phyloP scores from a whole-genome alignment of 2,113 vertebrate genomes.

The Sylvietta virens region DNA sequence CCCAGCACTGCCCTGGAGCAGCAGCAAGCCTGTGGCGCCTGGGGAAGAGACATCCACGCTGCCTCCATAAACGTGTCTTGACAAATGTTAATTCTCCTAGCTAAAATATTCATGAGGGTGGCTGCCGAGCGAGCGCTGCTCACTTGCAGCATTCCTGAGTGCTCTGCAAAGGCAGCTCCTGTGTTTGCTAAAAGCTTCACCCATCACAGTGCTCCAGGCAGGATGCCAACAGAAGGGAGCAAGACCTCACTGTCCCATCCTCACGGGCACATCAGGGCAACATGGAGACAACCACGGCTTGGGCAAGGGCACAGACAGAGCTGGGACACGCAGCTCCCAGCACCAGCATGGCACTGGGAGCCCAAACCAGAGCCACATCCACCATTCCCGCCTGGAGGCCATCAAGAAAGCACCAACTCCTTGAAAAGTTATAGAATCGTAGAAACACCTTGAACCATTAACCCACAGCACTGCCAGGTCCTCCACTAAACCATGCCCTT shows the following conservation, averaged over 20 bases:
- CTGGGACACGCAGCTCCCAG: neutral
- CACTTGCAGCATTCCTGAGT: fast-evolving
- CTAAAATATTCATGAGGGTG: constrained; percentile 44
- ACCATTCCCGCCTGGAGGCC: neutral
- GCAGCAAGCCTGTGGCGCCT: neutral
- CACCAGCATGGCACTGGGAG: neutral
- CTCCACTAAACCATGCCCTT: neutral
- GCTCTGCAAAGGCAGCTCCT: neutral
- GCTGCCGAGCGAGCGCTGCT: neutral
- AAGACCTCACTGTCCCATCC: fast-evolving
- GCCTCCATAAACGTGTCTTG: constrained; percentile 1
- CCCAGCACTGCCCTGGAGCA: neutral
- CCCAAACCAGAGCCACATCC: neutral
- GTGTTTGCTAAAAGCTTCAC: neutral
- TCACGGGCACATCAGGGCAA: fast-evolving
- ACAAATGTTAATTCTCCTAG: constrained; percentile 9
- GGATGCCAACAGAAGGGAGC: neutral
- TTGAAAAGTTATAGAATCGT: fast-evolving
- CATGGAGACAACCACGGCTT: fast-evolving
- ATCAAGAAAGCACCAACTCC: neutral
- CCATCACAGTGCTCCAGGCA: fast-evolving
- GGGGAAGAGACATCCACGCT: neutral
- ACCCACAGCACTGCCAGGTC: neutral
- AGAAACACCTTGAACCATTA: neutral
- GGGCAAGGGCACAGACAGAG: neutral